Base-by-base conservation (phyloP, 1,140 invertebrate species). In the Anastatus disparis region DNA sequence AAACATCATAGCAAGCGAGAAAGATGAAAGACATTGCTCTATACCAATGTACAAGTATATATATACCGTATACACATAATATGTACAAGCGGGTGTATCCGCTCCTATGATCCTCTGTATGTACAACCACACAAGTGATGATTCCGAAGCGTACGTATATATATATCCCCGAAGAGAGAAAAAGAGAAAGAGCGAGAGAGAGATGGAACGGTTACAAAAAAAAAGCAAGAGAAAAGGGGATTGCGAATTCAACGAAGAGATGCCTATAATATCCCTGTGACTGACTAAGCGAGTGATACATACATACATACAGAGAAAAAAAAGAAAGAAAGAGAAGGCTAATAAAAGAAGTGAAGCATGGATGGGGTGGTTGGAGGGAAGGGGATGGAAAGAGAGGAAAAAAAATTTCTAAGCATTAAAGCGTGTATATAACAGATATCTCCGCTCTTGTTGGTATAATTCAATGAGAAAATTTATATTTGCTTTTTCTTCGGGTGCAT, bases 291-390 rank as follows among this genome's bases (percentile, higher is more conserved):
- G 17, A 59, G 22, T 26, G n/a, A 63, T 24, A 24, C 48, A 59
- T 6, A 40, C n/a, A n/a, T n/a, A 26, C 40, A 44, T 29, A 63
- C 24, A 27, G 29, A 72, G 58, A 31, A 55, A 35, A 29, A 44
- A n/a, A 46, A 35, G 59, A 38, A 12, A 59, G 17, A 9, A 27
- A 52, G 35, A 20, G 22, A 59, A 38, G 38, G 26, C 29, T 31
- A 72, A 71, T 50, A 70, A 74, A 71, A 67, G 66, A 74, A 67
- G 52, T 48, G 53, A 42, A 46, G 27, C 12, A n/a, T n/a, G n/a
- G n/a, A n/a, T n/a, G n/a, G n/a, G n/a, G n/a, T n/a, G n/a, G n/a
- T n/a, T n/a, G n/a, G n/a, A n/a, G n/a, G n/a, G n/a, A n/a, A n/a
- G n/a, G n/a, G n/a, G n/a, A n/a, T n/a, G n/a, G n/a, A n/a, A n/a